Evolutionary conservation across 2,797 vertebrate genomes (phyloP).

Genomic region (Lagorchestes hirsutus): DNA sequence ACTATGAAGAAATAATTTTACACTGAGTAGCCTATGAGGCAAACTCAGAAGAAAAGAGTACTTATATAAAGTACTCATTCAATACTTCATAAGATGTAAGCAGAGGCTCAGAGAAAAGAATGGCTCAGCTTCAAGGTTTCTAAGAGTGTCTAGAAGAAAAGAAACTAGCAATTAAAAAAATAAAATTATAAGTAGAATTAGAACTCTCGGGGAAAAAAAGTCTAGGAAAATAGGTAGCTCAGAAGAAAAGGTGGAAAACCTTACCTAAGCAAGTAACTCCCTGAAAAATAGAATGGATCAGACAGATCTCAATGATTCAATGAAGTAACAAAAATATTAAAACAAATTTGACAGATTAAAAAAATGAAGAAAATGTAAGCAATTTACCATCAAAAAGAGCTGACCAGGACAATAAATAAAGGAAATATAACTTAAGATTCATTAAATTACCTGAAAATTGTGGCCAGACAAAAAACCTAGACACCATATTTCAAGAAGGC

Average conservation of each 20-base stretch:
- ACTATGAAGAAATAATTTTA: background rate
- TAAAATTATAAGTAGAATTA: background rate
- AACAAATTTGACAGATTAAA: background rate
- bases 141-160: background rate
- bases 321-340: background rate
- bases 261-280: background rate
- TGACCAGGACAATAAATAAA: background rate
- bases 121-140: background rate
- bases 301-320: background rate
- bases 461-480: background rate
- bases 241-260: background rate
- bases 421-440: background rate
- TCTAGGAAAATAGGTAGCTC: background rate
- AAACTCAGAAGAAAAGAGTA: background rate
- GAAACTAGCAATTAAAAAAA: background rate
- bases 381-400: background rate
- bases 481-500: background rate
- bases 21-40: too few relatives aligned
- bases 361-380: background rate
- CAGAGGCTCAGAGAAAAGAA: background rate
- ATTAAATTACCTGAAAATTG: background rate
- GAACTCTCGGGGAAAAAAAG: background rate
- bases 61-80: background rate
- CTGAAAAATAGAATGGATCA: background rate
- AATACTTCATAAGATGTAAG: background rate